phyloP scores from a whole-genome alignment of 2,888 invertebrate species.

The Eueremaeus valkanovi region DNA sequence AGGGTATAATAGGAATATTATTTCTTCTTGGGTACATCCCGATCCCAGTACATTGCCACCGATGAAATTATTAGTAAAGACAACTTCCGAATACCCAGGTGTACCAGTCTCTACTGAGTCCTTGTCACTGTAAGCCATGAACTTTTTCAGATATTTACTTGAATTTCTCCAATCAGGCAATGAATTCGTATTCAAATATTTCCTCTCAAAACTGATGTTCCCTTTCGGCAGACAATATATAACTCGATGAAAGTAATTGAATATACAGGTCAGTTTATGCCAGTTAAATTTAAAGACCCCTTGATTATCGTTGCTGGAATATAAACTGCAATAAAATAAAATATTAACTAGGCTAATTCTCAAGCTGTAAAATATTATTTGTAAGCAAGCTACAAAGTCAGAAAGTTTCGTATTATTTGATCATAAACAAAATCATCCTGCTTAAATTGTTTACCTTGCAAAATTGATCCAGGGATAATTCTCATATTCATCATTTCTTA shows the following conservation, averaged over 20 bases:
- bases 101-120: conserved; percentile 82
- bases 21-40: conserved; percentile 96
- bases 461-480: conserved; percentile 67
- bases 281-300: conserved; percentile 53
- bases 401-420: no score
- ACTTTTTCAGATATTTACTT: conserved; percentile 58
- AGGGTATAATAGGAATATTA: conserved; percentile 91
- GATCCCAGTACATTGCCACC: conserved; percentile 86
- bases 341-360: not conserved
- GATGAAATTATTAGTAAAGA: conserved; percentile 87
- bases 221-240: conserved; percentile 60
- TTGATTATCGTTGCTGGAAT: not conserved
- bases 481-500: conserved; percentile 60
- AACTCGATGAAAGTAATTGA: conserved; percentile 68
- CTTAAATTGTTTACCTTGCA: conserved; percentile 61
- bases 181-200: conserved; percentile 59
- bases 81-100: conserved; percentile 76
- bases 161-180: conserved; percentile 63
- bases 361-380: no score
- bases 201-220: conserved; percentile 72
- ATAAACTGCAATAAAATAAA: conserved; percentile 38
- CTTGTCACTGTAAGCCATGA: conserved; percentile 71
- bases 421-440: no score
- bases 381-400: no score
- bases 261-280: conserved; percentile 85